Percentiles rank a stretch among this genome's conserved stretches.
These are phyloP conservation scores for Drosophila orena DNA, from an alignment of 1,140 invertebrate genomes.

Conservation along the genomic window DNA sequence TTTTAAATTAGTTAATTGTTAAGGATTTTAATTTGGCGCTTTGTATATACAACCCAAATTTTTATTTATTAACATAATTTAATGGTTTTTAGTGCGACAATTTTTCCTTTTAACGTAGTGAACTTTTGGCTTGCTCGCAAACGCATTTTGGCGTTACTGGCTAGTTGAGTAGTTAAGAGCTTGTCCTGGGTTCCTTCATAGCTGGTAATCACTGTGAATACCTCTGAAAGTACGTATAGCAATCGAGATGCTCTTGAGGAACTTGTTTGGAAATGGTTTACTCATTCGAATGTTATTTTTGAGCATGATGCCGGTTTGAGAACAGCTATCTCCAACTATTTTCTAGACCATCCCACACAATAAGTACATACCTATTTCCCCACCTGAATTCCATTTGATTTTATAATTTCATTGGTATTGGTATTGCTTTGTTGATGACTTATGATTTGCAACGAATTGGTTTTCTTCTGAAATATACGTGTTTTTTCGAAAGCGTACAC, in stretches of 20 bases:
- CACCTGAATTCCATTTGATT: conserved; percentile 28
- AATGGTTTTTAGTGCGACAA: conserved; percentile 35
- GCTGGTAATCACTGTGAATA: conserved; percentile 2
- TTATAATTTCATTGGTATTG: conserved; percentile 41
- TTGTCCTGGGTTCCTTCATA: conserved; percentile 13
- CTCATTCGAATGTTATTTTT: conserved; percentile 26
- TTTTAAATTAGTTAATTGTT: conserved; percentile 55
- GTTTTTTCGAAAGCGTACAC: not conserved
- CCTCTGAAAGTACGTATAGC: conserved; percentile 7
- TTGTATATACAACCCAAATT: conserved; percentile 51
- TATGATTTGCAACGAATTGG: conserved; percentile 66
- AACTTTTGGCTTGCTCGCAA: conserved; percentile 40
- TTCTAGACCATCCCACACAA: conserved; percentile 21
- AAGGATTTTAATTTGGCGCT: conserved; percentile 52
- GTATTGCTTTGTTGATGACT: conserved; percentile 38
- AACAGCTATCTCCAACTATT: conserved; percentile 26
- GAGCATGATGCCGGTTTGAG: conserved; percentile 32
- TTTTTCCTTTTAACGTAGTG: conserved; percentile 40
- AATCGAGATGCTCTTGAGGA: conserved; percentile 4
- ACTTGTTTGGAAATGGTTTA: conserved; percentile 28
- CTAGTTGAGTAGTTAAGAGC: conserved; percentile 42
- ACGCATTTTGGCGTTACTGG: conserved; percentile 37
- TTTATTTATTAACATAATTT: conserved; percentile 16
- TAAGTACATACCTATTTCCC: conserved; percentile 22
- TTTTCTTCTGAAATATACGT: conserved; percentile 40